Conservation (phyloP, 1,140 invertebrate species). For the Cotesia glomerata region DNA sequence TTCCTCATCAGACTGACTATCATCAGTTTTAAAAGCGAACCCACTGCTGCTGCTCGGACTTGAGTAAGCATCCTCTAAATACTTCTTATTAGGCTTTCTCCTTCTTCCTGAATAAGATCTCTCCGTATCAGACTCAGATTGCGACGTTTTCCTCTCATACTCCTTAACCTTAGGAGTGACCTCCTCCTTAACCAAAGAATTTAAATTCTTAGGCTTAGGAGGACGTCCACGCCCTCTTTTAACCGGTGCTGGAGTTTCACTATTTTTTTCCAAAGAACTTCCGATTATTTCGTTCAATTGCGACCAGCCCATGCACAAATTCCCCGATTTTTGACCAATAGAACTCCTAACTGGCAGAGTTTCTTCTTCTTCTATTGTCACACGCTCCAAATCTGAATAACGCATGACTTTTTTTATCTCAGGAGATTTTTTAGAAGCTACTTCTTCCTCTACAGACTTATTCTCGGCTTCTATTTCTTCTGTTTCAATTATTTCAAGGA, state of each 20-base stretch:
- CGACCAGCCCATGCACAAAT: slow-evolving; percentile 4
- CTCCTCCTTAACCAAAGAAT: slow-evolving; percentile 9
- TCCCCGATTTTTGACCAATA: neutral
- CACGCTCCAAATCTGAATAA: neutral
- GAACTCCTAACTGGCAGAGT: slow-evolving; percentile 13
- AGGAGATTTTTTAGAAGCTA: neutral
- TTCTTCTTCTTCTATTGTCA: slow-evolving; percentile 25
- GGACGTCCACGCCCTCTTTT: slow-evolving; percentile 49
- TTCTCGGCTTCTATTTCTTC: slow-evolving; percentile 39
- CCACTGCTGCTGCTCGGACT: slow-evolving; percentile 41
- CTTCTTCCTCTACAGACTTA: slow-evolving; percentile 16
- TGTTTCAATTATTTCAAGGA: slow-evolving; percentile 57
- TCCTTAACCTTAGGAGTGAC: neutral
- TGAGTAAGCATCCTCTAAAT: slow-evolving; percentile 45
- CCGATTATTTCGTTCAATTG: slow-evolving; percentile 13
- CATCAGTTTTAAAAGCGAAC: slow-evolving; percentile 44
- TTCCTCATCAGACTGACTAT: slow-evolving; percentile 49
- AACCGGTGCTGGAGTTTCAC: slow-evolving; percentile 8
- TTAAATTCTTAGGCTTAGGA: slow-evolving; percentile 31
- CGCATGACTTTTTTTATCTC: neutral
- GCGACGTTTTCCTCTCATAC: slow-evolving; percentile 39
- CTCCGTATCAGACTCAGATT: slow-evolving; percentile 48
- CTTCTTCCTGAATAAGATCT: slow-evolving; percentile 45
- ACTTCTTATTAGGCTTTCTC: slow-evolving; percentile 52
- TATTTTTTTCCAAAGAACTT: neutral